These are phyloP conservation scores for Anthrax anthrax DNA, from an alignment of 2,888 invertebrate species.

Conservation along the genomic window DNA sequence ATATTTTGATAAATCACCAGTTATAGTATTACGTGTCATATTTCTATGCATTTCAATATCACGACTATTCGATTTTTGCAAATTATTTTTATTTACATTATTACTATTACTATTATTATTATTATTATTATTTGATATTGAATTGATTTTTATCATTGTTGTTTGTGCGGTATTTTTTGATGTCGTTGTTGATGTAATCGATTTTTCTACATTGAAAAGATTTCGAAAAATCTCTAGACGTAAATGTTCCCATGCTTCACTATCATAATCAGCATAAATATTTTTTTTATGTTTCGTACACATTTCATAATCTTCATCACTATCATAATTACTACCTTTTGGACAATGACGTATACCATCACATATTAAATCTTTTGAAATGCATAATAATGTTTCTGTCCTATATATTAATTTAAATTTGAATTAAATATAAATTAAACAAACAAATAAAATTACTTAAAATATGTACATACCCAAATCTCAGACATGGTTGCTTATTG, in stretches of 20 bases:
- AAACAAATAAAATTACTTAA: not conserved
- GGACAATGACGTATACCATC: conserved; percentile 54
- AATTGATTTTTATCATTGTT: not conserved
- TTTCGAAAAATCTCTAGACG: conserved; percentile 31
- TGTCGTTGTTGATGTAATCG: conserved; percentile 14
- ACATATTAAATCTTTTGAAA: conserved; percentile 49
- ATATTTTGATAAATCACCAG: conserved; percentile 49
- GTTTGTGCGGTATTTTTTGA: not conserved
- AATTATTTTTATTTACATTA: not conserved
- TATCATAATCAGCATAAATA: conserved; percentile 22
- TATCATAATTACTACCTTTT: conserved; percentile 45
- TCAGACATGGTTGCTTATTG: conserved; percentile 29
- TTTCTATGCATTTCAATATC: not conserved
- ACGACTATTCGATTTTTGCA: not conserved
- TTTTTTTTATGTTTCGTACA: conserved; percentile 26
- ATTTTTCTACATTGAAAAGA: conserved; percentile 26
- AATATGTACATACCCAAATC: conserved; percentile 31
- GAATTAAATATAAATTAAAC: not conserved
- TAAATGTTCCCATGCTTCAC: conserved; percentile 29
- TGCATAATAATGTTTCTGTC: conserved; percentile 39
- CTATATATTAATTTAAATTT: conserved; percentile 11
- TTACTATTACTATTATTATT: conserved; percentile 3
- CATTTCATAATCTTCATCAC: conserved; percentile 31
- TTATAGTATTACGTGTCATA: conserved; percentile 16
- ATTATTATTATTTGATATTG: conserved; percentile 4